Base-by-base conservation (phyloP, 2,888 invertebrate species). In the Ligdia adustata region DNA sequence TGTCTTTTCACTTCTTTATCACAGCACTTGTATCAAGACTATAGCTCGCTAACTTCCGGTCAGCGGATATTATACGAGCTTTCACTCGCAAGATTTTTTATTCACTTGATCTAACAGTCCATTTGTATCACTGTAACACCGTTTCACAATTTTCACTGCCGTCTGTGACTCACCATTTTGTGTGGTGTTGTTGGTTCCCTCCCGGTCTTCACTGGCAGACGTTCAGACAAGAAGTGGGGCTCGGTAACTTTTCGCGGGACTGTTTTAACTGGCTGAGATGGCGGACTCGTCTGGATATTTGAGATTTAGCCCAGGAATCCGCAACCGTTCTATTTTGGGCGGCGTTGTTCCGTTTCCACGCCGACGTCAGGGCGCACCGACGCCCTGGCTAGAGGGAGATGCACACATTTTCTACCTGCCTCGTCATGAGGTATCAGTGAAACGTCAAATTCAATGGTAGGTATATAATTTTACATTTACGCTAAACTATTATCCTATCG, bases 151-250 rank as follows among this genome's bases (percentile, higher is more conserved):
- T 75, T 75, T 82, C 87, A 87, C 88, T 83, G 81, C 62, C 78
- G 74, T 79, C 76, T 72, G 74, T 74, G 81, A 90, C 93, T 93
- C 93, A 93, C 93, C 93, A 93, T 92, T 92, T 92, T 92, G 91
- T 92, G 91, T 88, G 92, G 90, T 92, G 92, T 90, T 91, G 91
- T 90, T 90, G 88, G 88, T 89, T 90, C 90, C 89, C 89, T 91
- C 90, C 91, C 88, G 91, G 90, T 92, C 93, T 93, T 93, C 92
- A 92, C 93, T 92, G 93, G 93, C 92, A 92, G 93, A 92, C 92
- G 93, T 88, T 91, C 92, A 91, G 92, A 93, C 93, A 93, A 94
- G 93, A 93, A 94, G 93, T 94, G 94, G 93, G 92, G 92, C 92
- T 91, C 90, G 84, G 91, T 90, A 91, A 90, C 91, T 91, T 91